These are phyloP conservation scores for Mythimna vitellina DNA, from an alignment of 2,888 invertebrate species.

Conservation along the genomic window DNA sequence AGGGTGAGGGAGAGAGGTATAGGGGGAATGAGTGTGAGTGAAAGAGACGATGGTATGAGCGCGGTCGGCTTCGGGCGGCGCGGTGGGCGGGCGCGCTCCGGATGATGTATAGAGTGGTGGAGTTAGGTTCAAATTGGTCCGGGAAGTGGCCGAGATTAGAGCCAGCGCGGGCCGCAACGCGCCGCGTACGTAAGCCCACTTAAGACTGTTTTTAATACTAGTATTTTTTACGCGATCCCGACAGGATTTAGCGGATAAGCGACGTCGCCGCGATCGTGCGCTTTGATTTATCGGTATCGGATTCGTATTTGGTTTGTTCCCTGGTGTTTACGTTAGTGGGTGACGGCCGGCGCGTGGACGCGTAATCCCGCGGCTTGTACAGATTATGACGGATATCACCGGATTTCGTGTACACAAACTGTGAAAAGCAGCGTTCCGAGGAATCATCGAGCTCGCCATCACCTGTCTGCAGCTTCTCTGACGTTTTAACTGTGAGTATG, in stretches of 20 bases:
- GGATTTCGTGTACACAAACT: conserved; percentile 85
- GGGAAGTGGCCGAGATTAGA: conserved; percentile 94
- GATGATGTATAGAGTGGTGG: conserved; percentile 94
- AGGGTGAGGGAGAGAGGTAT: conserved; percentile 76
- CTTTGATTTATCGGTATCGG: conserved; percentile 90
- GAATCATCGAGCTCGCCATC: conserved; percentile 71
- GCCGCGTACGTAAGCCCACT: conserved; percentile 92
- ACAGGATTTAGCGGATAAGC: conserved; percentile 90
- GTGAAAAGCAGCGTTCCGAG: conserved; percentile 78
- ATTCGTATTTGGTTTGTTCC: conserved; percentile 85
- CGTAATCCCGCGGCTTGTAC: conserved; percentile 87
- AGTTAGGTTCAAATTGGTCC: conserved; percentile 94
- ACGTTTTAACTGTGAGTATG: conserved; percentile 78
- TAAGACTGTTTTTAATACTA: conserved; percentile 94
- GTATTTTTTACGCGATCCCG: conserved; percentile 91
- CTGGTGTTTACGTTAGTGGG: conserved; percentile 90
- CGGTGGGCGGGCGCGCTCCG: conserved; percentile 88
- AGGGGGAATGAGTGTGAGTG: conserved; percentile 59
- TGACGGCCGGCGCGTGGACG: conserved; percentile 86
- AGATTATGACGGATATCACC: conserved; percentile 89
- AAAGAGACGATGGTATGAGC: conserved; percentile 77
- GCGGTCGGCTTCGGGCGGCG: conserved; percentile 76
- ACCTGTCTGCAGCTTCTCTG: conserved; percentile 62
- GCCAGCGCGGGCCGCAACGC: conserved; percentile 92
- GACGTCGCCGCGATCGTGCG: conserved; percentile 88